Conservation (phyloP, 1,140 invertebrate species). For the Palaemon carinicauda region DNA sequence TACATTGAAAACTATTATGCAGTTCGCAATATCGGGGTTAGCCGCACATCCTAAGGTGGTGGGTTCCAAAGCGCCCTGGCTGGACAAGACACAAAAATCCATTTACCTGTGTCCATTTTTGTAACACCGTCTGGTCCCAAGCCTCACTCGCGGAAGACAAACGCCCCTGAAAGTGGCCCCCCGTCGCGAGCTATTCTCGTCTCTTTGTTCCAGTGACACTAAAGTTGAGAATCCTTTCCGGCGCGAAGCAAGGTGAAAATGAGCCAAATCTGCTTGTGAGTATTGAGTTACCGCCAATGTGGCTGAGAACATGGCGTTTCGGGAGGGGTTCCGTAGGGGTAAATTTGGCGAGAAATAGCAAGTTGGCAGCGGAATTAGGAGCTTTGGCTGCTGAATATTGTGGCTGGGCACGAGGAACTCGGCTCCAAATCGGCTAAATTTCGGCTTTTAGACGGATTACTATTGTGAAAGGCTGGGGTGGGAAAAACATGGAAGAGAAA, state of each 20-base stretch:
- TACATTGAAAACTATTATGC: not conserved
- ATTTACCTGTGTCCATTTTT: conserved; percentile 48
- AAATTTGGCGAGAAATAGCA: conserved; percentile 15
- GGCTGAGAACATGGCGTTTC: conserved; percentile 31
- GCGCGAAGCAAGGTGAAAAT: conserved; percentile 24
- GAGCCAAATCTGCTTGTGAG: conserved; percentile 50
- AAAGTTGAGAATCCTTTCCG: not conserved
- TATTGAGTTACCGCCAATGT: conserved; percentile 44
- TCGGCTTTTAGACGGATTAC: conserved; percentile 51
- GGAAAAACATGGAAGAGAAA: conserved; percentile 39
- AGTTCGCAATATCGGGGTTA: not conserved
- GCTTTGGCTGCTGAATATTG: conserved; percentile 36
- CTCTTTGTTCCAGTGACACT: not conserved
- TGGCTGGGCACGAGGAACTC: conserved; percentile 21
- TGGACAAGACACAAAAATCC: conserved; percentile 52
- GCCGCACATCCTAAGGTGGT: not conserved
- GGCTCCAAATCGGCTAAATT: conserved; percentile 51
- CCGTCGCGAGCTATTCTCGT: conserved; percentile 9
- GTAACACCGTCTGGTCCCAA: conserved; percentile 36
- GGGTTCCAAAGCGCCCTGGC: conserved; percentile 39
- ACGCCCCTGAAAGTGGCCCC: conserved; percentile 37
- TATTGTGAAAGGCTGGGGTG: conserved; percentile 37
- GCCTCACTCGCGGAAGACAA: conserved; percentile 43
- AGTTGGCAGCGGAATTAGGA: conserved; percentile 23
- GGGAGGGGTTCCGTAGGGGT: conserved; percentile 1